These are phyloP conservation scores for Anguilla megastoma DNA, from an alignment of 2,797 vertebrate genomes.

Conservation along the genomic window DNA sequence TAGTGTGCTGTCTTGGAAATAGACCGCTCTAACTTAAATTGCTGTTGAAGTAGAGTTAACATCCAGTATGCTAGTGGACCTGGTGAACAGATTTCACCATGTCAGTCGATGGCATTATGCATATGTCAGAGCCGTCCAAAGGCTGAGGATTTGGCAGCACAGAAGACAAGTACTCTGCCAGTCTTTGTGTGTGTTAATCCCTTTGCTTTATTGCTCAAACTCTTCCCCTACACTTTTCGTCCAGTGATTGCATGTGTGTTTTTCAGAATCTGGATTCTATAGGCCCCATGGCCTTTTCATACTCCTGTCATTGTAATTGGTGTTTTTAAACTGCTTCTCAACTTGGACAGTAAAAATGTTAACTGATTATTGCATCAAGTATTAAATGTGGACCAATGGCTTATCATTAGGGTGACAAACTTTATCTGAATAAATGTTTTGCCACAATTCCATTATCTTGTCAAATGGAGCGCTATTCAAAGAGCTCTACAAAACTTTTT, in stretches of 20 bases:
- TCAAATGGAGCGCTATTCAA: not conserved
- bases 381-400: not conserved
- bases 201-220: not conserved
- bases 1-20: not conserved
- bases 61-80: not conserved
- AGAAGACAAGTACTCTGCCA: not conserved
- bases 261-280: not conserved
- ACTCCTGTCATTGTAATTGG: not conserved
- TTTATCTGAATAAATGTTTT: not conserved
- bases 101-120: not conserved
- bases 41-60: not conserved
- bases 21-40: not conserved
- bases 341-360: too few species aligned
- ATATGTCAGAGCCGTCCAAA: not conserved
- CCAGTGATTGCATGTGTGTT: not conserved
- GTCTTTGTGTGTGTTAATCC: not conserved
- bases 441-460: not conserved
- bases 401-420: not conserved
- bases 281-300: not conserved
- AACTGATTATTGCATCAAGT: not conserved
- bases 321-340: not conserved
- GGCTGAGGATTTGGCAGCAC: not conserved
- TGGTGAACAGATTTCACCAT: not conserved
- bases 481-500: not conserved
- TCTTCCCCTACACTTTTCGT: not conserved